Percentiles rank a stretch among this genome's conserved stretches.
These are phyloP conservation scores for Thaumetopoea pityocampa DNA, from an alignment of 1,140 invertebrate genomes.

Conservation along the genomic window DNA sequence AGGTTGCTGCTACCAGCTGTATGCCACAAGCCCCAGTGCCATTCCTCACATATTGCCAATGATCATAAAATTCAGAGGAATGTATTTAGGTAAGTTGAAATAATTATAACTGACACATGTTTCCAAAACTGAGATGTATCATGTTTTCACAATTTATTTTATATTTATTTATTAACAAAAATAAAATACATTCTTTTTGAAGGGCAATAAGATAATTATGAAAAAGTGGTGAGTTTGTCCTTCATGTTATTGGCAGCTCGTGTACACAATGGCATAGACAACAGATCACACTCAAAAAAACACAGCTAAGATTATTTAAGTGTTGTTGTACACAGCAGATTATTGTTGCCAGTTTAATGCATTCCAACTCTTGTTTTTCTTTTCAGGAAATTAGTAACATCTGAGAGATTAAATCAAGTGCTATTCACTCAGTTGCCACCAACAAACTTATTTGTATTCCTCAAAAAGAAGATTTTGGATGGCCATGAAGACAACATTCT, in stretches of 20 bases:
- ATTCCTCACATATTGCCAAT: slow-evolving; percentile 47
- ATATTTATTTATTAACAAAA: too few species aligned
- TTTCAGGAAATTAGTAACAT: slow-evolving; percentile 59
- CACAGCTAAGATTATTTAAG: too few species aligned
- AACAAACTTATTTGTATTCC: slow-evolving; percentile 58
- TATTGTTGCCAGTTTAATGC: slow-evolving; percentile 4
- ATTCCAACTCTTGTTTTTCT: slow-evolving; percentile 15
- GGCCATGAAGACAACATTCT: slow-evolving; percentile 33
- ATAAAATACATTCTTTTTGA: slow-evolving; percentile 6
- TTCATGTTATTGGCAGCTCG: too few species aligned
- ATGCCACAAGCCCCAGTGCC: slow-evolving; percentile 60
- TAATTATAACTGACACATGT: neutral
- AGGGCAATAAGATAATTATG: too few species aligned
- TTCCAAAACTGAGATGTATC: neutral
- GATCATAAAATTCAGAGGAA: slow-evolving; percentile 58
- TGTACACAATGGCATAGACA: too few species aligned
- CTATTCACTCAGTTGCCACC: slow-evolving; percentile 48
- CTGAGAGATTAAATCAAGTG: slow-evolving; percentile 45
- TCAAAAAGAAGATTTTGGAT: slow-evolving; percentile 42
- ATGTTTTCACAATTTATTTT: neutral
- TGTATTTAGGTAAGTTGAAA: slow-evolving; percentile 60
- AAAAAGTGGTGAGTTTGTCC: too few species aligned
- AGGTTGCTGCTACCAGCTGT: slow-evolving; percentile 43
- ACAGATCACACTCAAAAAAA: too few species aligned
- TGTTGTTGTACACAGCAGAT: too few species aligned